phyloP scores from a whole-genome alignment of 1,140 invertebrate species.

The Latrodectus geometricus region DNA sequence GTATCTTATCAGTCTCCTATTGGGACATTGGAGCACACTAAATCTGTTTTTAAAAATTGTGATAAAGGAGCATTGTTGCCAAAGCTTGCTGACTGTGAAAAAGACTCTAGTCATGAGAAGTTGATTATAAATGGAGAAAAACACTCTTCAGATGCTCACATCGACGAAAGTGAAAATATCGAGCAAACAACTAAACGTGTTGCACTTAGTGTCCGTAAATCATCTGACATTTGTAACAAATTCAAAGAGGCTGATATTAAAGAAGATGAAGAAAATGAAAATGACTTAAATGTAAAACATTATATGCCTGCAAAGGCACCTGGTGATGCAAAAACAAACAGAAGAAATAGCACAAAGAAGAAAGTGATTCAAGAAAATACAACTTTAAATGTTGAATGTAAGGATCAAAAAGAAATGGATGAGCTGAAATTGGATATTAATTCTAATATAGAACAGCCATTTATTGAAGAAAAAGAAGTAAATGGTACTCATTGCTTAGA shows the following conservation, averaged over 20 bases:
- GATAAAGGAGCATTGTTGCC: not conserved
- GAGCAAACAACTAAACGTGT: not conserved
- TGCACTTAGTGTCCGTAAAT: conserved; percentile 27
- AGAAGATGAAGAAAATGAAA: not conserved
- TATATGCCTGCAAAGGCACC: conserved; percentile 10
- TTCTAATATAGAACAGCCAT: conserved; percentile 32
- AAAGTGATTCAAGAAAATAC: conserved; percentile 5
- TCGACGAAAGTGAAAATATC: not conserved
- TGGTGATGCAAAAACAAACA: conserved; percentile 6
- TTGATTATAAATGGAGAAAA: conserved; percentile 23
- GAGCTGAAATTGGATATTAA: conserved; percentile 27
- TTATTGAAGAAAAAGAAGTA: conserved; percentile 19
- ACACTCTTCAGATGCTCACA: not conserved
- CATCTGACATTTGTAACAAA: not conserved
- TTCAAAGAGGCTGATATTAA: not conserved
- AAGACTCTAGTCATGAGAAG: conserved; percentile 45
- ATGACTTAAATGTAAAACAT: conserved; percentile 1
- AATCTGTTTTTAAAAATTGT: conserved; percentile 15
- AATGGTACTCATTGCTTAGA: not conserved
- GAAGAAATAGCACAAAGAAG: conserved; percentile 23
- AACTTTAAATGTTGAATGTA: not conserved
- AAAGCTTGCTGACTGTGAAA: conserved; percentile 8
- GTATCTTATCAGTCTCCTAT: not conserved
- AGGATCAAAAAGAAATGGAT: not conserved
- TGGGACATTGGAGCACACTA: not conserved